Percentiles rank a stretch among this genome's conserved stretches.
phyloP scores from a whole-genome alignment of 2,797 vertebrate genomes.

The Pterois miles region DNA sequence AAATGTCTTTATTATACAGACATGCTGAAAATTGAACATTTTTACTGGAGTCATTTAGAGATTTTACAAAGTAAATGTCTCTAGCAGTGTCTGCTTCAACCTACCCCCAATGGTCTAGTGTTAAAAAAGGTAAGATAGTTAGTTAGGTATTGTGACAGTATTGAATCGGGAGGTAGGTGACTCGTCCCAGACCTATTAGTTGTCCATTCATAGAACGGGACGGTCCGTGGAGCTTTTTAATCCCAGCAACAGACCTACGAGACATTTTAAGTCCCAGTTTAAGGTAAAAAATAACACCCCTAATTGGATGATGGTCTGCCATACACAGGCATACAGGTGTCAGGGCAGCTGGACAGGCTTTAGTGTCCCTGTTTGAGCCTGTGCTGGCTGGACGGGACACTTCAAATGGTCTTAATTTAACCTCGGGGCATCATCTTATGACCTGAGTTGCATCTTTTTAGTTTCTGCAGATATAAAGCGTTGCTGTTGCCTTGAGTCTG shows the following conservation, averaged over 20 bases:
- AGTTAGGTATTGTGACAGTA: no score
- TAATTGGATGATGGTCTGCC: conserved; percentile 37
- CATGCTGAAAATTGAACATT: no score
- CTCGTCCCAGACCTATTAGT: no score
- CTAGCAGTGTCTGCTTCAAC: no score
- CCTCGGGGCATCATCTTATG: neutral
- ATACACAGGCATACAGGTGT: conserved; percentile 10
- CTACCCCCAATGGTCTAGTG: no score
- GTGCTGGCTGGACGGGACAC: neutral
- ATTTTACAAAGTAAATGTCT: no score
- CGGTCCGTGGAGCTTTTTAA: neutral
- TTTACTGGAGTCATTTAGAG: no score
- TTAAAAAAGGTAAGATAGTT: no score
- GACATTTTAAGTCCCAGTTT: neutral
- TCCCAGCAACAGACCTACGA: neutral
- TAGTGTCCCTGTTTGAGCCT: neutral
- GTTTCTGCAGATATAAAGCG: neutral
- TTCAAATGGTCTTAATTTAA: neutral
- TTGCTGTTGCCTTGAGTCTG: neutral
- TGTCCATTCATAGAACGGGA: no score
- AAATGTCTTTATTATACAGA: no score
- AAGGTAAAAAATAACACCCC: conserved; percentile 19
- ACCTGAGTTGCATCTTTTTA: neutral
- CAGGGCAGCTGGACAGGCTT: conserved; percentile 9
- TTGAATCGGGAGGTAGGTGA: no score